phyloP scores from a whole-genome alignment of 2,888 invertebrate species.

The Amaurobius ferox region DNA sequence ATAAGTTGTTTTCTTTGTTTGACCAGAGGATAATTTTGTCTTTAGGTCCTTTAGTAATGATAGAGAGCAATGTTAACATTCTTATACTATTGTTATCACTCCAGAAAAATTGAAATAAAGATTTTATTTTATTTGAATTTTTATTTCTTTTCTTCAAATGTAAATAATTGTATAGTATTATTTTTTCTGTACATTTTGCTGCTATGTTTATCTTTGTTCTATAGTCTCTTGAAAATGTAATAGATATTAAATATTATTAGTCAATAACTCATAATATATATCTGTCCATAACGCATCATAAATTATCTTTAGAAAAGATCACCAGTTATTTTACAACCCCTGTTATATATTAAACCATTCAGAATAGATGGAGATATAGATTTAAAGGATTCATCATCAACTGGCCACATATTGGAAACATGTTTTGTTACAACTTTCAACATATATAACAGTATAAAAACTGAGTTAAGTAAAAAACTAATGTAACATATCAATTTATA shows the following conservation, averaged over 20 bases:
- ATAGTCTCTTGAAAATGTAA: background rate
- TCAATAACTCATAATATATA: background rate
- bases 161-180: constrained; percentile 58
- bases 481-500: too few relatives aligned
- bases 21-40: constrained; percentile 32
- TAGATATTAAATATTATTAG: background rate
- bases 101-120: background rate
- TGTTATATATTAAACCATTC: too few relatives aligned
- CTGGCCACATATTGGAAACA: too few relatives aligned
- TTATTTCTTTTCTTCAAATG: constrained; percentile 27
- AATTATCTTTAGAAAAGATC: background rate
- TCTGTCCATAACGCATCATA: background rate
- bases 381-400: too few relatives aligned
- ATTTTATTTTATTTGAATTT: constrained; percentile 2
- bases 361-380: too few relatives aligned
- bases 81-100: constrained; percentile 17
- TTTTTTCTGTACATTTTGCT: constrained; percentile 20
- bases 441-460: too few relatives aligned
- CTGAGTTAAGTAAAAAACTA: too few relatives aligned
- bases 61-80: constrained; percentile 32
- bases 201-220: background rate
- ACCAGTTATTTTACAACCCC: background rate
- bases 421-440: too few relatives aligned
- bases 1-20: constrained; percentile 18
- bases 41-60: constrained; percentile 31